These are phyloP conservation scores for Potamilus streckersoni DNA, from an alignment of 1,140 invertebrate genomes.

Conservation along the genomic window DNA sequence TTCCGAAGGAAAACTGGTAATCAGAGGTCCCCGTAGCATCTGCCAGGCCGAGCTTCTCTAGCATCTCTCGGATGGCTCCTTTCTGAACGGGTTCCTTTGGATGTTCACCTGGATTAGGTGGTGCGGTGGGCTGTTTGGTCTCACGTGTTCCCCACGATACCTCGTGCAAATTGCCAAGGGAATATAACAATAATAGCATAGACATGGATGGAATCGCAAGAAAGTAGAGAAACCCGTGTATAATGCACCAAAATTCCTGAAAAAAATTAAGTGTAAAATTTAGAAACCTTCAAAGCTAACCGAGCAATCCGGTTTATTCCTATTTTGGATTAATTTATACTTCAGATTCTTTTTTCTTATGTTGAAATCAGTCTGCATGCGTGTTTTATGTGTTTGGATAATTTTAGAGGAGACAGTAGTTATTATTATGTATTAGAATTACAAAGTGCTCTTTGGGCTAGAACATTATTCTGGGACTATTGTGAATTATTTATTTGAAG, in stretches of 20 bases:
- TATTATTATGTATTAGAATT: no score
- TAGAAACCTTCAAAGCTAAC: background rate
- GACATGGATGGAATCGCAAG: constrained; percentile 95
- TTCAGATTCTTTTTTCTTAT: no score
- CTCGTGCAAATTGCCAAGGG: constrained; percentile 90
- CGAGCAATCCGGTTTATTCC: no score
- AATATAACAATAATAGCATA: constrained; percentile 90
- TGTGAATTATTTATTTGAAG: no score
- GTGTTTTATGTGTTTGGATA: no score
- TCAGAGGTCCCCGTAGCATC: constrained; percentile 22
- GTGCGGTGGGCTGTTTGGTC: constrained; percentile 72
- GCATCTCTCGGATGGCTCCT: constrained; percentile 13
- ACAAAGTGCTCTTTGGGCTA: no score
- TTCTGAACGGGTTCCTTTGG: constrained; percentile 15
- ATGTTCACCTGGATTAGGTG: constrained; percentile 11
- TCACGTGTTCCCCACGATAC: constrained; percentile 93
- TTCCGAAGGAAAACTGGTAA: constrained; percentile 37
- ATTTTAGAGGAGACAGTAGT: no score
- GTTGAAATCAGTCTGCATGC: no score
- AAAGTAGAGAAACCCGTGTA: constrained; percentile 87
- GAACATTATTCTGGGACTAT: no score
- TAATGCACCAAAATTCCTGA: constrained; percentile 81
- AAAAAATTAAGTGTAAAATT: background rate
- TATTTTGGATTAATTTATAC: no score
- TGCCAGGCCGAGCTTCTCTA: constrained; percentile 9